Conservation (phyloP, 2,113 vertebrate genomes). For the Acanthisitta chloris region DNA sequence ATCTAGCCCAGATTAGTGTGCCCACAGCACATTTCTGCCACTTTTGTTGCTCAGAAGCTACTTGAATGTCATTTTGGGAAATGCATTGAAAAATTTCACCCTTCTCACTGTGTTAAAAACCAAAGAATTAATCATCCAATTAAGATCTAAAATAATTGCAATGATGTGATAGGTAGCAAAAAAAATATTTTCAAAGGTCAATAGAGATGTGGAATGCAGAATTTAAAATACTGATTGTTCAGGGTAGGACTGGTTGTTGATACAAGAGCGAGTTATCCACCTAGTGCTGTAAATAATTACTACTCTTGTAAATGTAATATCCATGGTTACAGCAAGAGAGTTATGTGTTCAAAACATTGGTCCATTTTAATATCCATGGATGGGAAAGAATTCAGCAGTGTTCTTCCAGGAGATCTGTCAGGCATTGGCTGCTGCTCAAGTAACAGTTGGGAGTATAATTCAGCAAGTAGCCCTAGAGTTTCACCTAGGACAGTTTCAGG, state of each 20-base stretch:
- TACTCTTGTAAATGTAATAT: background rate
- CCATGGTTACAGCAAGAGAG: background rate
- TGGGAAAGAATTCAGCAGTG: background rate
- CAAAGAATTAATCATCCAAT: background rate
- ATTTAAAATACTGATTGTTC: constrained; percentile 14
- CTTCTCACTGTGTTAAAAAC: background rate
- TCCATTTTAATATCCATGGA: background rate
- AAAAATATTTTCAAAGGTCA: constrained; percentile 21
- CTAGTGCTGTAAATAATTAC: constrained; percentile 16
- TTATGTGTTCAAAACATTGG: background rate
- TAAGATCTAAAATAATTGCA: background rate
- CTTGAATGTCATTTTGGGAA: background rate
- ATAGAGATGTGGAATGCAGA: constrained; percentile 22
- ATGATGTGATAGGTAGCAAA: background rate
- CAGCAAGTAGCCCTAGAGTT: background rate
- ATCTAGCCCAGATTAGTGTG: background rate
- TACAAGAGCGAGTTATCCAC: background rate
- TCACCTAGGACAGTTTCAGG: background rate
- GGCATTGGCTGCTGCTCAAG: background rate
- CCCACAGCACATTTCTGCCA: background rate
- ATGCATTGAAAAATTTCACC: background rate
- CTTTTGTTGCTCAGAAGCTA: background rate
- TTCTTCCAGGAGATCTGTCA: background rate
- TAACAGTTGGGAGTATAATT: background rate
- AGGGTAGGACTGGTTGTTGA: background rate